These are phyloP conservation scores for Acanthurus leucopareius DNA, from an alignment of 2,797 vertebrate species.

Conservation along the genomic window DNA sequence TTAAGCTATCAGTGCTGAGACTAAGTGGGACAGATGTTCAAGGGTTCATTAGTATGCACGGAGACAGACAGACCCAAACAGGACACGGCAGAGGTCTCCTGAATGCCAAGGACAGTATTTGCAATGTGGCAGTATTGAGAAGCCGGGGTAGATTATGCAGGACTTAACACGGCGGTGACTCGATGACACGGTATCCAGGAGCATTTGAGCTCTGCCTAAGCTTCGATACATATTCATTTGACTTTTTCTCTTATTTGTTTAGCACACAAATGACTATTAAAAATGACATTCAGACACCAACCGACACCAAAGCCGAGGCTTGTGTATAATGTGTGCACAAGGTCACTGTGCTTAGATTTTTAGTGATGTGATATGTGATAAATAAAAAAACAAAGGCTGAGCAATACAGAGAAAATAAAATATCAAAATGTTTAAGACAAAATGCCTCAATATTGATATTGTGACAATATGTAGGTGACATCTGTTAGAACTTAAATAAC, in stretches of 20 bases:
- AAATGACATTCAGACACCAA: background rate
- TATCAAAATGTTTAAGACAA: too few relatives aligned
- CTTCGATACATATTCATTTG: background rate
- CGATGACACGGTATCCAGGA: slow-evolving; percentile 34
- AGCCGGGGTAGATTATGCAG: slow-evolving; percentile 50
- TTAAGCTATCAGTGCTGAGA: slow-evolving; percentile 75
- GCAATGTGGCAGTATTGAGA: slow-evolving; percentile 57
- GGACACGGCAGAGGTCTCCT: slow-evolving; percentile 81
- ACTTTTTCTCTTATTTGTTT: background rate
- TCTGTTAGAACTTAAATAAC: background rate
- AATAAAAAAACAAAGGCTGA: too few relatives aligned
- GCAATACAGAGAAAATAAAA: too few relatives aligned
- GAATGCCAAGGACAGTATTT: slow-evolving; percentile 84
- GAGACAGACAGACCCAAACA: slow-evolving; percentile 74
- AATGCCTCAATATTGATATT: too few relatives aligned
- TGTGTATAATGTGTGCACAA: background rate
- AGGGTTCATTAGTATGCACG: slow-evolving; percentile 86
- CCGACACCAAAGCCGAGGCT: background rate
- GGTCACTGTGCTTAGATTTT: background rate
- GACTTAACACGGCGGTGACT: slow-evolving; percentile 37
- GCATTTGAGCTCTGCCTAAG: background rate
- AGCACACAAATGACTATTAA: background rate
- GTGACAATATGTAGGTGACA: too few relatives aligned
- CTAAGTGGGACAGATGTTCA: slow-evolving; percentile 87
- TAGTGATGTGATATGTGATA: background rate